Base-by-base conservation (phyloP, 2,888 invertebrate species). In the Drosophila meridiana region DNA sequence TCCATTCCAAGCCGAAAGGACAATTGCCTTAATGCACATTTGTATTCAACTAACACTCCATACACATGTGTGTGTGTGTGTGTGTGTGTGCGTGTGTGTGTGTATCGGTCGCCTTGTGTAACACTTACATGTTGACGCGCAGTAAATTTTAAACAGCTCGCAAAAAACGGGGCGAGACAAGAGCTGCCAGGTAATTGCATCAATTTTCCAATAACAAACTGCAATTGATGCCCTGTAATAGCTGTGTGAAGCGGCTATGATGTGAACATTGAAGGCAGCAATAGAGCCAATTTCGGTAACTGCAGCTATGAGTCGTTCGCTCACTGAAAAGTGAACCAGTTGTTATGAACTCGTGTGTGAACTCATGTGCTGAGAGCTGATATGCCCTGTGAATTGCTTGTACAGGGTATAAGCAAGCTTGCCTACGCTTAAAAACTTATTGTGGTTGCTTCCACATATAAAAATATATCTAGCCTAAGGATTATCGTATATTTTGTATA, bases 1-100 rank as follows among this genome's bases (percentile, higher is more conserved):
- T 55, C 56, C 30, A 30, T 26, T 38, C 62, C 50, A 28, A 65
- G 53, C 76, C 71, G 59, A 76, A 76, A 78, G 62, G 66, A 78
- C 80, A 62, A 76, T 68, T 70, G 80, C 38, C 72, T 53, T 62
- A 76, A 78, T 67, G 70, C 67, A 73, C 73, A 86, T 78, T 78
- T 69, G 58, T 70, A 64, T 71, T 62, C 52, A 61, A 42, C 52
- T 56, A 40, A 38, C 38, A 40, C 38, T 55, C 55, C 14, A 40
- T 14, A 14, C 26, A 36, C 48, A 36, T 1, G 2, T n/a, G 28
- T 40, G 32, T 42, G 26, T 14, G 11, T 58, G 32, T 48, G 1
- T 43, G 43, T 61, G 26, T 50, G 42, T 61, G 45, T 66, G 48
- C 68, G 36, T 26, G 11, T 45, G 3, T 43, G 45, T 56, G 34